Evolutionary conservation across 2,797 vertebrate species (phyloP).

Genomic region (Ctenopoma multispine): DNA sequence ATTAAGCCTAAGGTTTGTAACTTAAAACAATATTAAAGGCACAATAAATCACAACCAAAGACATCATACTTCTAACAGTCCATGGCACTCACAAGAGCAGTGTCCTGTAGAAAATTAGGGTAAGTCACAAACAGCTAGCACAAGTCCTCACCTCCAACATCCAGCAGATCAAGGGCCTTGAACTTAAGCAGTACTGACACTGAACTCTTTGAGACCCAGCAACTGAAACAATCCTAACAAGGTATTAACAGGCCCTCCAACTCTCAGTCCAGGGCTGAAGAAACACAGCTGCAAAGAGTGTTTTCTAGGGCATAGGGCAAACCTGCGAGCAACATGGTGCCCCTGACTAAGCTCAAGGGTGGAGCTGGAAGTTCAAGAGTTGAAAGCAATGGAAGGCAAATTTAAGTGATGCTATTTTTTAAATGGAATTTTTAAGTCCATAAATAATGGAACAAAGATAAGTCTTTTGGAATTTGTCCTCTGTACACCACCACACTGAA

Average conservation of each 20-base stretch:
- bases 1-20: slow-evolving; percentile 51
- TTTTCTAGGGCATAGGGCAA: slow-evolving; percentile 72
- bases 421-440: slow-evolving; percentile 9
- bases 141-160: slow-evolving; percentile 75
- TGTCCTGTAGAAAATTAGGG: slow-evolving; percentile 62
- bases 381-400: slow-evolving; percentile 55
- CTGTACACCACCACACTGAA: too few relatives aligned
- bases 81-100: slow-evolving; percentile 41
- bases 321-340: slow-evolving; percentile 69
- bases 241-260: slow-evolving; percentile 84
- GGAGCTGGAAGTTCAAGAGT: slow-evolving; percentile 71
- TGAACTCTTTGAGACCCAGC: slow-evolving; percentile 85
- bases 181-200: slow-evolving; percentile 85
- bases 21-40: slow-evolving; percentile 53
- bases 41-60: slow-evolving; percentile 28
- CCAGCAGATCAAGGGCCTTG: slow-evolving; percentile 82
- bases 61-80: slow-evolving; percentile 67
- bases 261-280: slow-evolving; percentile 75
- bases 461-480: too few relatives aligned
- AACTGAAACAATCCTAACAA: slow-evolving; percentile 87
- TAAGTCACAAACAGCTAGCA: slow-evolving; percentile 66
- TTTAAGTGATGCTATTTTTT: slow-evolving; percentile 45
- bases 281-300: slow-evolving; percentile 80
- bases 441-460: too few relatives aligned
- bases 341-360: slow-evolving; percentile 69